Base-by-base conservation (phyloP, 2,888 invertebrate species). In the Melanostoma scalare region DNA sequence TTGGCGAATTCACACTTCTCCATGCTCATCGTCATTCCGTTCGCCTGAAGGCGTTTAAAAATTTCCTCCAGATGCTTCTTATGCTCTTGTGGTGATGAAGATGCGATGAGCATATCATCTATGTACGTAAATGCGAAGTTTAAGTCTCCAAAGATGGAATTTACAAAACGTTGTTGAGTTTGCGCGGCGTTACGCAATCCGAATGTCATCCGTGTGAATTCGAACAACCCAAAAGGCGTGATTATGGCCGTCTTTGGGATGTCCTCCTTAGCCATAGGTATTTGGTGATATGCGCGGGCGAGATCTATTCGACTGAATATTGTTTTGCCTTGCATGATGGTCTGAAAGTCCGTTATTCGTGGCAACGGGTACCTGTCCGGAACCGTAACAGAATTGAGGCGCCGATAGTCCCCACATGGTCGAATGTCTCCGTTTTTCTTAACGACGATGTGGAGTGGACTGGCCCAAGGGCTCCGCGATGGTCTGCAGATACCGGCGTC, bases 401-500 rank as follows among this genome's bases (percentile, higher is more conserved):
- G n/a, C n/a, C n/a, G n/a, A n/a, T n/a, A n/a, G n/a, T n/a, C n/a
- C n/a, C n/a, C n/a, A n/a, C n/a, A n/a, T n/a, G n/a, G n/a, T n/a
- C n/a, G n/a, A n/a, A n/a, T n/a, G n/a, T n/a, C n/a, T n/a, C n/a
- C n/a, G n/a, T n/a, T n/a, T n/a, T n/a, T n/a, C n/a, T n/a, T n/a
- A n/a, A n/a, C n/a, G n/a, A n/a, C n/a, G n/a, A n/a, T n/a, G n/a
- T n/a, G n/a, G n/a, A n/a, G n/a, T n/a, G 90, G 91, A 53, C 88
- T 90, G 0, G 91, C 87, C 91, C 90, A 92, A 0, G 87, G 82
- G 58, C 90, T 90, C 3, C 87, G 88, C 0, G 91, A 92, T 0
- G 90, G 91, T 3, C 90, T 86, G 44, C 90, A 90, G 5, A 91
- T 90, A 8, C 48, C 63, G 3, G 3, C 30, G 6, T 63, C 38